Evolutionary conservation across 2,888 invertebrate genomes (phyloP).

Genomic region (Stictocephala bisonia): DNA sequence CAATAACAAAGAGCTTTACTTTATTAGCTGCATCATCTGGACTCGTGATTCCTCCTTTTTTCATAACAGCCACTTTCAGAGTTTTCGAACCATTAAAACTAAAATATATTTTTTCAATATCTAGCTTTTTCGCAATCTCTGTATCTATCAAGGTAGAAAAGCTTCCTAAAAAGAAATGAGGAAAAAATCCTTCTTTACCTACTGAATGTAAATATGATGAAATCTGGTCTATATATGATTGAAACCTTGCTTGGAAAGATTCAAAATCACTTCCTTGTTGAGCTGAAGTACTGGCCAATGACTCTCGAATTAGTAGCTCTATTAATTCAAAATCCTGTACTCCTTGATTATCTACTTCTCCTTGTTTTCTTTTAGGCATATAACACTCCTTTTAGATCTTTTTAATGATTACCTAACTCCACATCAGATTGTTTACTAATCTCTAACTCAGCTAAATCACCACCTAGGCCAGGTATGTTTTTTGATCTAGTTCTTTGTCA

Average conservation of each 20-base stretch:
- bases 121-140: not conserved
- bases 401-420: not conserved
- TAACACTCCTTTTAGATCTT: not conserved
- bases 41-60: not conserved
- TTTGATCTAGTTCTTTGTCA: not conserved
- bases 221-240: not conserved
- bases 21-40: not conserved
- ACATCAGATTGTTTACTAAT: not conserved
- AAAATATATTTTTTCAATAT: not conserved
- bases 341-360: not conserved
- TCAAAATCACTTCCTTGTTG: conserved; percentile 2
- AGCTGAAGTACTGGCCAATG: conserved; percentile 4
- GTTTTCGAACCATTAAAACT: not conserved
- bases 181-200: too few species aligned
- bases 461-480: not conserved
- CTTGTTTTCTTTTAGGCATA: not conserved
- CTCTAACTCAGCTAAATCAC: not conserved
- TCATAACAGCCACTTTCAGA: not conserved
- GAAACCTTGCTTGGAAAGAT: conserved; percentile 13
- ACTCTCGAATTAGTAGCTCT: not conserved
- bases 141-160: not conserved
- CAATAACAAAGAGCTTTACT: not conserved
- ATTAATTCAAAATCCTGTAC: not conserved
- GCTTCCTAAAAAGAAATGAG: too few species aligned
- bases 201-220: conserved; percentile 3